Conservation (phyloP, 1,140 invertebrate species). For the Eciton burchellii region DNA sequence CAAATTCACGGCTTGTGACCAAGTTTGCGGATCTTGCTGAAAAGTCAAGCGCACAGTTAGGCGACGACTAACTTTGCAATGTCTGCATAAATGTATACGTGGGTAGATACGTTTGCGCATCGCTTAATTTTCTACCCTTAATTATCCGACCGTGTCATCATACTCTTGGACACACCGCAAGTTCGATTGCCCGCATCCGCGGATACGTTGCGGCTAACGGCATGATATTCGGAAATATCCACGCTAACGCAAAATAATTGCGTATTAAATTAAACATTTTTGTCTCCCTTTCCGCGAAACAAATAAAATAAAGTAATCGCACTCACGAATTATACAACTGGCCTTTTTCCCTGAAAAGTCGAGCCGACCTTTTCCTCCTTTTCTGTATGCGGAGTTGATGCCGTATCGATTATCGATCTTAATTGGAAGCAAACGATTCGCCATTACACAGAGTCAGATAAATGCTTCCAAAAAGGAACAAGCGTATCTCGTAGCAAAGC, state of each 20-base stretch:
- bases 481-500: not conserved
- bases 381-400: not conserved
- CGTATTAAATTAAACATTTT: conserved; percentile 3
- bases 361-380: not conserved
- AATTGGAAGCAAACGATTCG: not conserved
- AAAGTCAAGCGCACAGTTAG: conserved; percentile 17
- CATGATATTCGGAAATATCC: no score
- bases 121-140: not conserved
- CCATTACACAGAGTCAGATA: not conserved
- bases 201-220: no score
- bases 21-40: conserved; percentile 29
- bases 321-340: not conserved
- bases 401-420: not conserved
- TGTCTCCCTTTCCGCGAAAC: no score
- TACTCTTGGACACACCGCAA: not conserved
- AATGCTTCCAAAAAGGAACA: not conserved
- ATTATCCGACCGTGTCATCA: no score
- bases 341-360: not conserved
- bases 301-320: not conserved
- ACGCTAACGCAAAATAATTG: not conserved
- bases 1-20: conserved; percentile 17
- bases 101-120: not conserved
- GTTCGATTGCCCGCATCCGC: not conserved
- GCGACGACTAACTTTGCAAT: not conserved
- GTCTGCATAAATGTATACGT: not conserved